These are phyloP conservation scores for Ptilodon capucinus DNA, from an alignment of 2,888 invertebrate species.

Conservation along the genomic window DNA sequence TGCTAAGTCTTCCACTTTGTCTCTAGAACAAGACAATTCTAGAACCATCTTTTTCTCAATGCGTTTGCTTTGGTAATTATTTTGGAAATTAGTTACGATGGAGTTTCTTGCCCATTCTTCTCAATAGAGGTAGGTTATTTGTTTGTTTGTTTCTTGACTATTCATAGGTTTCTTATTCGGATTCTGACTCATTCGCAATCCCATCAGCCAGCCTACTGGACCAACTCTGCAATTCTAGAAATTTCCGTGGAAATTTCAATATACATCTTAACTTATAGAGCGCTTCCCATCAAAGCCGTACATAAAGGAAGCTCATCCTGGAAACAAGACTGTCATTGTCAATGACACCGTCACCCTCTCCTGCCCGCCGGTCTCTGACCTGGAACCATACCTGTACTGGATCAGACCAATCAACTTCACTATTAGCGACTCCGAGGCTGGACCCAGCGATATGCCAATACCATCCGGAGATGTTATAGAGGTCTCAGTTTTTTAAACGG, in stretches of 20 bases:
- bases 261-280: conserved; percentile 78
- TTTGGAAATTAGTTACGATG: too few species aligned
- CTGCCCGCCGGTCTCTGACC: conserved; percentile 92
- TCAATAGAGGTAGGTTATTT: too few species aligned
- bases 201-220: too few species aligned
- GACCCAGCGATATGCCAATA: conserved; percentile 68
- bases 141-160: too few species aligned
- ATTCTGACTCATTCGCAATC: too few species aligned
- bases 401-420: conserved; percentile 79
- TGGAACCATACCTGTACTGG: conserved; percentile 93
- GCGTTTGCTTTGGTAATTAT: too few species aligned
- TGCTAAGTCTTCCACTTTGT: too few species aligned
- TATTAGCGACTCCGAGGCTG: conserved; percentile 61
- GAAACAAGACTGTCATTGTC: conserved; percentile 89
- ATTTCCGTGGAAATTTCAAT: conserved; percentile 3
- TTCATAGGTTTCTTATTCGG: too few species aligned
- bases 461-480: conserved; percentile 60
- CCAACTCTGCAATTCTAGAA: too few species aligned
- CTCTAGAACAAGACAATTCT: too few species aligned
- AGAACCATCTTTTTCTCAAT: too few species aligned
- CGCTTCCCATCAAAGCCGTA: conserved; percentile 93
- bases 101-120: too few species aligned
- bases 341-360: conserved; percentile 88
- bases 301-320: conserved; percentile 90
- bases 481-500: conserved; percentile 59